These are phyloP conservation scores for Megathymus violae DNA, from an alignment of 1,140 invertebrate genomes.

Conservation along the genomic window DNA sequence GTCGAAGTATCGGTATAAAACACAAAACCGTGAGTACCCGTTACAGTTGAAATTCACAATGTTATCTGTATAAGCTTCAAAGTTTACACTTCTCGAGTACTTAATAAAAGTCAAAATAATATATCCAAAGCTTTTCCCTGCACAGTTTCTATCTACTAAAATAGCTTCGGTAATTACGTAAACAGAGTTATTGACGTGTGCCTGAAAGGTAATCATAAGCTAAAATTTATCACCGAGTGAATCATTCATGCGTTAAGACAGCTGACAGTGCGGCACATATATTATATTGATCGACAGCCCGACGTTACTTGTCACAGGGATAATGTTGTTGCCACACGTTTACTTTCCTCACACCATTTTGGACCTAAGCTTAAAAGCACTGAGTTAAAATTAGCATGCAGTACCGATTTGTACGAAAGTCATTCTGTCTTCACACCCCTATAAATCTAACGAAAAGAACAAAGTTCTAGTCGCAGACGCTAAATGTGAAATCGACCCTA, in stretches of 20 bases:
- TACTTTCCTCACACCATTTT: constrained; percentile 27
- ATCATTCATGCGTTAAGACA: constrained; percentile 81
- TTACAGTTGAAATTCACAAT: too few relatives aligned
- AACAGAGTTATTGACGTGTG: constrained; percentile 78
- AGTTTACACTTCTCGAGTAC: background rate
- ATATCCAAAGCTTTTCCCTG: background rate
- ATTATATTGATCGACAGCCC: constrained; percentile 82
- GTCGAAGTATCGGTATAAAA: too few relatives aligned
- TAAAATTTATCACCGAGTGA: constrained; percentile 82
- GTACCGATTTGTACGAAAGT: constrained; percentile 38
- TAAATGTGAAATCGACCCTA: constrained; percentile 57
- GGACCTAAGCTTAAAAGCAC: constrained; percentile 22
- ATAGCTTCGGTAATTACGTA: constrained; percentile 74
- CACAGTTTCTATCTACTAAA: constrained; percentile 39
- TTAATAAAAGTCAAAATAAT: background rate
- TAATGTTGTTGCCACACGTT: constrained; percentile 74
- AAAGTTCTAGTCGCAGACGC: constrained; percentile 57
- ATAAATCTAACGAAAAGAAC: constrained; percentile 74
- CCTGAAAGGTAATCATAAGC: constrained; percentile 83
- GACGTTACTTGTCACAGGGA: constrained; percentile 80
- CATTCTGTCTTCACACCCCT: constrained; percentile 52
- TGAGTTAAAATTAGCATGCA: constrained; percentile 35
- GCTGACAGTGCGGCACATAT: constrained; percentile 80
- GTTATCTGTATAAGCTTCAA: too few relatives aligned
- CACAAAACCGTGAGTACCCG: too few relatives aligned